Evolutionary conservation across 2,797 vertebrate genomes (phyloP).

Genomic region (Falco berigora): DNA sequence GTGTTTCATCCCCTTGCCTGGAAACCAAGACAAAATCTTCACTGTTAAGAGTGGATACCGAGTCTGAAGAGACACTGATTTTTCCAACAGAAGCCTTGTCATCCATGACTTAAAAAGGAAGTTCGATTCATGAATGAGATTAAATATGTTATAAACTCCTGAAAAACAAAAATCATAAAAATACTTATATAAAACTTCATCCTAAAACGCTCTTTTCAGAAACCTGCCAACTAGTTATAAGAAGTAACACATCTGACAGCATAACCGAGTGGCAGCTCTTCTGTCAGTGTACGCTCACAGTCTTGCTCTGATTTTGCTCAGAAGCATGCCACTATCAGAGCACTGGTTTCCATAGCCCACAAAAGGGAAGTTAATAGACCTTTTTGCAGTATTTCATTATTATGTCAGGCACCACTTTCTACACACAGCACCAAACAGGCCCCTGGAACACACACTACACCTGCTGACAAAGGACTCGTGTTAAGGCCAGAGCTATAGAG

Average conservation of each 20-base stretch:
- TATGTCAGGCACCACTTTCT: not conserved
- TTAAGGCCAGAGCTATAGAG: not conserved
- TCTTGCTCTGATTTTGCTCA: not conserved
- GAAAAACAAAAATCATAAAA: conserved; percentile 77
- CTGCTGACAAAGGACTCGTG: not conserved
- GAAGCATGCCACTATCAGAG: not conserved
- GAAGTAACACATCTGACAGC: not conserved
- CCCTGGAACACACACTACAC: not conserved
- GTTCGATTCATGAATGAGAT: conserved; percentile 81
- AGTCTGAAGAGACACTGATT: conserved; percentile 99
- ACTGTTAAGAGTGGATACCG: conserved; percentile 99
- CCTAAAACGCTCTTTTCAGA: conserved; percentile 51
- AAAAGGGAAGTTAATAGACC: not conserved
- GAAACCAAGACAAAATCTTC: conserved; percentile 99
- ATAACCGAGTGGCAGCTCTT: not conserved
- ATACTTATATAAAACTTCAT: conserved; percentile 68
- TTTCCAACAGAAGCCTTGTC: conserved; percentile 99
- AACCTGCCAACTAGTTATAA: not conserved
- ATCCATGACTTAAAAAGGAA: conserved; percentile 97
- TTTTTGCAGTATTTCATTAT: not conserved
- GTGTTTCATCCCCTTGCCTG: conserved; percentile 96
- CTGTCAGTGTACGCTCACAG: not conserved
- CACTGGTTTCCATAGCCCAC: conserved; percentile 15
- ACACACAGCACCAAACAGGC: not conserved
- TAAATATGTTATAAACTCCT: conserved; percentile 83